Evolutionary conservation across 2,113 vertebrate species (phyloP).

Genomic region (Ciconia boyciana): DNA sequence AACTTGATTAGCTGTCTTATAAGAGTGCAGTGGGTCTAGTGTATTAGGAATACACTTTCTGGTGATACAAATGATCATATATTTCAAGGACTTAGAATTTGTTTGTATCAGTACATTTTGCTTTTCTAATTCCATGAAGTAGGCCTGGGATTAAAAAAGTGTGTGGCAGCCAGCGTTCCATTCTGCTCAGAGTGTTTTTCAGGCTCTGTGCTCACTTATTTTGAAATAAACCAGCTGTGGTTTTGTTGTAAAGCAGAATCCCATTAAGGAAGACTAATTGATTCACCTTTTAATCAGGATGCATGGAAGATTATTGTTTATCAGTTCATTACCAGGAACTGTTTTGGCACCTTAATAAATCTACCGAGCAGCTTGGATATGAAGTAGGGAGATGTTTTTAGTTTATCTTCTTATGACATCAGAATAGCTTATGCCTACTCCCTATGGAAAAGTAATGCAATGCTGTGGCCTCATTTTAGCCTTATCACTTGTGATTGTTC

Average conservation of each 20-base stretch:
- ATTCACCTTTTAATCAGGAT: conserved; percentile 41
- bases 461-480: background rate
- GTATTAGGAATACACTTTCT: background rate
- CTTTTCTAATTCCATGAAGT: background rate
- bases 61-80: background rate
- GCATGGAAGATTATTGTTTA: conserved; percentile 17
- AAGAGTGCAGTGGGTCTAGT: background rate
- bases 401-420: background rate
- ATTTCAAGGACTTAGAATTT: background rate
- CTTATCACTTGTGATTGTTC: background rate
- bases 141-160: background rate
- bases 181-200: background rate
- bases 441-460: background rate
- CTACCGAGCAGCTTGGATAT: background rate
- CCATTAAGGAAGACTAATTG: conserved; percentile 30
- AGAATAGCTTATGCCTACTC: background rate
- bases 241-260: background rate
- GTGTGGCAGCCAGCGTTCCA: background rate
- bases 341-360: background rate
- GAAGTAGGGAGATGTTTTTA: background rate
- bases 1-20: background rate
- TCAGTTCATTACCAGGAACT: background rate
- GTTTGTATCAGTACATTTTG: background rate
- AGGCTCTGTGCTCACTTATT: background rate
- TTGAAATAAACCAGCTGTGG: background rate